These are phyloP conservation scores for Alsophila aescularia DNA, from an alignment of 2,888 invertebrate genomes.

Conservation along the genomic window DNA sequence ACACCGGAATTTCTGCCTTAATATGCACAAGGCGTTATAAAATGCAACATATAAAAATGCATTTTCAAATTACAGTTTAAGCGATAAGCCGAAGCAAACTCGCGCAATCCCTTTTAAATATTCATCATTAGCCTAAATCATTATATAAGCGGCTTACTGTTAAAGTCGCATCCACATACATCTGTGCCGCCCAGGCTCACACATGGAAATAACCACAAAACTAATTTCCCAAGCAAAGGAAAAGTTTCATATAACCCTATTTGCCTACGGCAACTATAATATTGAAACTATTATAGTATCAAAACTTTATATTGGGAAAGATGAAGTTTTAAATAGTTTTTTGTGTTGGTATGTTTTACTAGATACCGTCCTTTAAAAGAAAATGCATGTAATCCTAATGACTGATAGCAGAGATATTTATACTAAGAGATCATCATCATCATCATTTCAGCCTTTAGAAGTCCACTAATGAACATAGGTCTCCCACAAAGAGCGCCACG, in stretches of 20 bases:
- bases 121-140: neutral
- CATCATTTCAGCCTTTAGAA: no score
- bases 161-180: neutral
- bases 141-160: neutral
- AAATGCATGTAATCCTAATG: no score
- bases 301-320: conserved; percentile 23
- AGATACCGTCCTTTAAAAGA: no score
- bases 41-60: no score
- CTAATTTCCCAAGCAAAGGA: conserved; percentile 29
- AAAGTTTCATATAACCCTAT: conserved; percentile 28
- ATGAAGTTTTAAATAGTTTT: conserved; percentile 1
- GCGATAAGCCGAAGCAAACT: neutral
- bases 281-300: conserved; percentile 28
- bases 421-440: no score
- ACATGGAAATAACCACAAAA: conserved; percentile 29
- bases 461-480: no score
- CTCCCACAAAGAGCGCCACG: no score
- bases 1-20: no score
- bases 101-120: neutral
- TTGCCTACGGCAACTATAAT: conserved; percentile 26
- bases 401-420: no score
- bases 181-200: neutral
- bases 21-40: no score
- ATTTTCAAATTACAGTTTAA: neutral
- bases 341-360: neutral